Base-by-base conservation (phyloP, 2,113 vertebrate genomes). In the Casuarius casuarius region DNA sequence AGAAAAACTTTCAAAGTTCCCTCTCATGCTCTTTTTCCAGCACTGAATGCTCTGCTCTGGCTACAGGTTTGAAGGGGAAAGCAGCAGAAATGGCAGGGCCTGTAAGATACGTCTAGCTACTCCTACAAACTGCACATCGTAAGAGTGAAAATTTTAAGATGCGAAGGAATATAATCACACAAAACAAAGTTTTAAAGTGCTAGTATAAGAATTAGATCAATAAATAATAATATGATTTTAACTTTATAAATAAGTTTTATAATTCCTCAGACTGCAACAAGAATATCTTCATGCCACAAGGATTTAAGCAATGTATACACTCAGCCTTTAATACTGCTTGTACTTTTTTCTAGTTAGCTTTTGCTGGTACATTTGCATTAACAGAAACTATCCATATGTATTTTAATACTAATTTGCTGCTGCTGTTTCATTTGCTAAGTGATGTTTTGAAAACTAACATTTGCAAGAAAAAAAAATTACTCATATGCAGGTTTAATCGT, bases 21-120 rank as follows among this genome's bases (percentile, higher is more conserved):
- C 12, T 35, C 49, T 52, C 0, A 3, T 33, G 58, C 2, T 29
- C 67, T 66, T 20, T 70, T 25, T 67, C 48, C 33, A 46, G 63
- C 2, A 4, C 8, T 7, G 9, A 79, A 49, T 23, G 35, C 15
- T 84, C n/a, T 49, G 8, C 31, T 61, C 21, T 7, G 35, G 49
- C 49, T 28, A 17, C 0, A 4, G 18, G 5, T 7, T 59, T 0
- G 1, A 65, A 63, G 7, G 7, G 22, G 25, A 88, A 67, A 73
- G 48, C 38, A 14, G 31, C 48, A 76, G 62, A 49, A 74, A 74
- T 48, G 33, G 18, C 58, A 92, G 8, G 10, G 23, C 26, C 21
- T 9, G 3, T 5, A 35, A 2, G 13, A 10, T 10, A 26, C 18
- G 5, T 62, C 58, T 17, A 63, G 5, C 10, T 67, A 54, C 4